Conservation (phyloP, 2,888 invertebrate species). For the Theodoxus fluviatilis region DNA sequence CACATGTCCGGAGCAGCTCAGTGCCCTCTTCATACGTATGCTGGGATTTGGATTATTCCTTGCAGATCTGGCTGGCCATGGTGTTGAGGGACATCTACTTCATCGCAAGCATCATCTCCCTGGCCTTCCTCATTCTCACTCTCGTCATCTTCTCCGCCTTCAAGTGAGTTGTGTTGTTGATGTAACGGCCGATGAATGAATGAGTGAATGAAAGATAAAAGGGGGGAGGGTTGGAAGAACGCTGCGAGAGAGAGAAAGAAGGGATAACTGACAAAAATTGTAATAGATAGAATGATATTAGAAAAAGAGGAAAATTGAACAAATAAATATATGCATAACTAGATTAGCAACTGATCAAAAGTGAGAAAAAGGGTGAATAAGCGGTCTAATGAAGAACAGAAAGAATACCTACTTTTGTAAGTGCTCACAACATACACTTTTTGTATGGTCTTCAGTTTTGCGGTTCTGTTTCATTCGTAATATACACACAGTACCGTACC, state of each 20-base stretch:
- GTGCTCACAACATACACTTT: too few relatives aligned
- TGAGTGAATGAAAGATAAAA: background rate
- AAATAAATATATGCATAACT: background rate
- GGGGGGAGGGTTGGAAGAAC: background rate
- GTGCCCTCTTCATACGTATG: too few relatives aligned
- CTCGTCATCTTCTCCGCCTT: slow-evolving; percentile 66
- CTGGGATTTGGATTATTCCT: too few relatives aligned
- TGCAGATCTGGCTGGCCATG: slow-evolving; percentile 34
- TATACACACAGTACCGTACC: too few relatives aligned
- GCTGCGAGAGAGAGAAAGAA: background rate
- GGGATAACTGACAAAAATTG: background rate
- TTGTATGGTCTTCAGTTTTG: too few relatives aligned
- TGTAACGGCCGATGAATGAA: too few relatives aligned
- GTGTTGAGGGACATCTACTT: slow-evolving; percentile 65
- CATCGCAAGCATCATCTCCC: slow-evolving; percentile 63
- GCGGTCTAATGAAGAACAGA: too few relatives aligned
- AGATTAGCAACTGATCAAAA: background rate
- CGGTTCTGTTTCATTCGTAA: too few relatives aligned
- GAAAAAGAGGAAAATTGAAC: background rate
- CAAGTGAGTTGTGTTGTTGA: slow-evolving; percentile 57
- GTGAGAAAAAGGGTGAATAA: too few relatives aligned
- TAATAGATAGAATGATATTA: background rate
- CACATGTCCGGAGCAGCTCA: too few relatives aligned
- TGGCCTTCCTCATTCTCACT: slow-evolving; percentile 62
- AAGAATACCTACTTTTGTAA: too few relatives aligned